Evolutionary conservation across 1,140 invertebrate genomes (phyloP), one percentile per base, ranked within the genome.

Genomic region (Heliconius nattereri): DNA sequence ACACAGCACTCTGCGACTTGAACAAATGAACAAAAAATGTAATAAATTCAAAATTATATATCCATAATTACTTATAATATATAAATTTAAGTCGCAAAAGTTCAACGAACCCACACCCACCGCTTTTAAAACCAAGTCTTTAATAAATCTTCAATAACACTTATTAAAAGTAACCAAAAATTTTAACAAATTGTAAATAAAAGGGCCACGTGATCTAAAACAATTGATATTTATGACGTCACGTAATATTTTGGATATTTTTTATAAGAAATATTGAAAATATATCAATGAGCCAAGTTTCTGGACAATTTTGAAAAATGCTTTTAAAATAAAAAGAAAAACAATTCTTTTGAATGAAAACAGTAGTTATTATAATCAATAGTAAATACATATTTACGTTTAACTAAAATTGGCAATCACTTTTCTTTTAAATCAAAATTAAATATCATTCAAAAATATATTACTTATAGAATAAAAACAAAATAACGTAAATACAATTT

Each of bases 1-100:
- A 84, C 78, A 72, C 20, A 73, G 11, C 37, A 84, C 78, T 76
- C 8, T n/a, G n/a, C 71, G 71, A 40, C 40, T 52, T 52, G 0
- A 52, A 52, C 49, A 16, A 52, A 45, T 45, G 1, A 71, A 49
- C 70, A 49, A 49, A 78, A 11, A 45, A 5, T 45, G 40, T 13
- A 45, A 45, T 45, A 45, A 45, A 45, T 45, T 66, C 23, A 8
- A 66, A 66, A 26, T 26, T 26, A 66, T 26, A 66, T 26, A 52
- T 52, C 5, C 9, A 66, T 29, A 26, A 29, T 66, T 66, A 66
- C 8, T 66, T 66, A 26, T 66, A 23, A 66, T 29, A 26, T 19
- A 66, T 66, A 26, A 23, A 66, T 66, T 23, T 29, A 66, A 13
- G 60, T 66, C 60, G 26, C 60, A 23, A 66, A 26, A 26, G 9